Conservation (phyloP, 1,140 invertebrate species). For the Aethina tumida region DNA sequence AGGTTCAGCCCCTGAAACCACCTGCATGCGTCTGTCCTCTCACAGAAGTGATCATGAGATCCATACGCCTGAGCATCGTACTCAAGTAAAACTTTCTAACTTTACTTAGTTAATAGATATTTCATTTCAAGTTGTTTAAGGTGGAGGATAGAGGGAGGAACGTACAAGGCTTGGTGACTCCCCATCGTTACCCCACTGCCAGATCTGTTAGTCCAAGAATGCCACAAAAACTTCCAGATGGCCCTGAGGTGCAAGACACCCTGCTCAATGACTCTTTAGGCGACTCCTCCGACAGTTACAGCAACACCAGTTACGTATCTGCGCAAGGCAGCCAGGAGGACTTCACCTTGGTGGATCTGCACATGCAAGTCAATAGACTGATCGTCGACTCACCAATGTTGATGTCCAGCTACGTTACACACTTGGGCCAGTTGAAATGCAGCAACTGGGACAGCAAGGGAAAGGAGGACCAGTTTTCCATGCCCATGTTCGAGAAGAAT, state of each 20-base stretch:
- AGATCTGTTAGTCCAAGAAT: conserved; percentile 24
- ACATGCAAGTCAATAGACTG: conserved; percentile 90
- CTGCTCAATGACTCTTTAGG: conserved; percentile 28
- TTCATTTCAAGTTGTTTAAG: conserved; percentile 9
- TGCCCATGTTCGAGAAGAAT: conserved; percentile 61
- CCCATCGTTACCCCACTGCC: conserved; percentile 22
- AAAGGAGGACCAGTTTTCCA: conserved; percentile 60
- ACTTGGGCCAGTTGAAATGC: conserved; percentile 77
- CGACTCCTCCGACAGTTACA: conserved; percentile 60
- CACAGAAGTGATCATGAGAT: conserved; percentile 52
- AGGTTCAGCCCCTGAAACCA: conserved; percentile 23
- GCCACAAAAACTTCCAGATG: conserved; percentile 4
- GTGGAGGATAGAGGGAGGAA: conserved; percentile 17
- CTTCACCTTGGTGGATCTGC: conserved; percentile 83
- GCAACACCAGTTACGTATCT: conserved; percentile 82
- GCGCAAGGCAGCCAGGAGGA: conserved; percentile 91
- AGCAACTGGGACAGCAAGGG: conserved; percentile 61
- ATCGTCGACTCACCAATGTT: conserved; percentile 87
- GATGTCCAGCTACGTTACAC: conserved; percentile 90
- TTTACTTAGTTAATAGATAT: not conserved
- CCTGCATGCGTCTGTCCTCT: conserved; percentile 34
- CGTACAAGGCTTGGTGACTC: conserved; percentile 32
- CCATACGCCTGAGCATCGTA: conserved; percentile 43
- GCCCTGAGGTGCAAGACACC: conserved; percentile 7
- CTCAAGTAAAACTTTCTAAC: not conserved